Evolutionary conservation across 2,113 vertebrate species (phyloP), one percentile per base, ranked within the genome.

Genomic region (Zosterops japonicus): DNA sequence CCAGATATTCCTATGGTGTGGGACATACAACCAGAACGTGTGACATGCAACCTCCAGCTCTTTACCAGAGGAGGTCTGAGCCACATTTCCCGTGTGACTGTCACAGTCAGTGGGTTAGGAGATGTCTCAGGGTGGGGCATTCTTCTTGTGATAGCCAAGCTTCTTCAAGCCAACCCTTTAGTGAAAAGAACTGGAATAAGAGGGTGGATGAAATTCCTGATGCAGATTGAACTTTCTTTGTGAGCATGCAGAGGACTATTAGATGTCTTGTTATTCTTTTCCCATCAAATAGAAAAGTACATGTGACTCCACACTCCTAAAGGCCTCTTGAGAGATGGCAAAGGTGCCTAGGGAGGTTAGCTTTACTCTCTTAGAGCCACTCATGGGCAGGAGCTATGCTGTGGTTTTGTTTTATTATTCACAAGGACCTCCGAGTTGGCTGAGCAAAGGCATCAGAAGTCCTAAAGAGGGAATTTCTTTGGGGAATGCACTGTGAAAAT

Each of bases 21-120:
- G 47, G 59, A 25, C 31, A 15, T 52, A 42, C 8, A 42, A 17
- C 9, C 33, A 33, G 70, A 79, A 60, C 0, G 1, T n/a, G 27
- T 11, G 28, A 52, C 13, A 9, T 25, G 27, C 0, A 12, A 47
- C 13, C 28, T 68, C 36, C 4, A 7, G 5, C 52, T 35, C 60
- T 64, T n/a, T 70, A 6, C 28, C 9, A 25, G 39, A 52, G 27
- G 5, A 71, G 20, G 29, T 47, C 57, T 33, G 46, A 69, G n/a
- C 41, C n/a, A 6, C 14, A 29, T 18, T 12, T 71, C 42, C 46
- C 7, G 4, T 0, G 1, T 3, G 27, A 21, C 41, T 27, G 12
- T 44, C 25, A 42, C 39, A 31, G 4, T 23, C 35, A 49, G 50
- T 14, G 57, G 35, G 3, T 44, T 33, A 44, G 44, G 28, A 52